These are phyloP conservation scores for Pimephales promelas DNA, from an alignment of 2,113 vertebrate species.

Conservation along the genomic window DNA sequence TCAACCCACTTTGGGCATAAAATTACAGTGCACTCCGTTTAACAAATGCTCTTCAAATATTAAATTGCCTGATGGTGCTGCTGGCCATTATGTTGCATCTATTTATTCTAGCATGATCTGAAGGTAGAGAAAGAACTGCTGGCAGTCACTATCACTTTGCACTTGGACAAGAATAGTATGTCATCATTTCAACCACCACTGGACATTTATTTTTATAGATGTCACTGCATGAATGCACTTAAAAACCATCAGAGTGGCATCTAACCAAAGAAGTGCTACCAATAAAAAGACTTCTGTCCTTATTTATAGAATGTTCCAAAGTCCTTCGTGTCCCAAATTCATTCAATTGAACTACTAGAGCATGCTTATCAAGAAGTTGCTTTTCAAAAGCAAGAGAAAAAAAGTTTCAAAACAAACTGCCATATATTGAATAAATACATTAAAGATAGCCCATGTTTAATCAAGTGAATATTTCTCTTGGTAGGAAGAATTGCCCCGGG, in stretches of 20 bases:
- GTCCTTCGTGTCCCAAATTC: conserved; percentile 35
- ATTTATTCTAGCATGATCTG: conserved; percentile 54
- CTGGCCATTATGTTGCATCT: conserved; percentile 33
- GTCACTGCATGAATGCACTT: conserved; percentile 63
- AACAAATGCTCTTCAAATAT: conserved; percentile 47
- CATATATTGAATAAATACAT: background rate
- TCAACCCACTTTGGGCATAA: background rate
- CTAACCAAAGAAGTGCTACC: conserved; percentile 45
- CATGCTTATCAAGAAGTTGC: conserved; percentile 18
- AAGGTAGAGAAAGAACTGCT: conserved; percentile 28
- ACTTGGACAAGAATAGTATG: conserved; percentile 55
- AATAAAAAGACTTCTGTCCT: conserved; percentile 40
- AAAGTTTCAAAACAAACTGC: background rate
- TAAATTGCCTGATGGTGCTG: conserved; percentile 15
- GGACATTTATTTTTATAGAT: conserved; percentile 64
- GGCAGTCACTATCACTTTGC: conserved; percentile 52
- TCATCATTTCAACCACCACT: conserved; percentile 48
- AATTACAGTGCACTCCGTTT: background rate
- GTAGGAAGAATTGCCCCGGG: too few species aligned
- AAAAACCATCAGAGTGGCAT: conserved; percentile 56
- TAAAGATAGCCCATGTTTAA: background rate
- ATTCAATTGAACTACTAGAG: conserved; percentile 32
- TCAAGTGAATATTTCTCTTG: background rate
- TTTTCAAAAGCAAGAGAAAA: conserved; percentile 19
- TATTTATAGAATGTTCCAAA: conserved; percentile 56